Conservation (phyloP, 2,113 vertebrate genomes). For the Prionailurus bengalensis region DNA sequence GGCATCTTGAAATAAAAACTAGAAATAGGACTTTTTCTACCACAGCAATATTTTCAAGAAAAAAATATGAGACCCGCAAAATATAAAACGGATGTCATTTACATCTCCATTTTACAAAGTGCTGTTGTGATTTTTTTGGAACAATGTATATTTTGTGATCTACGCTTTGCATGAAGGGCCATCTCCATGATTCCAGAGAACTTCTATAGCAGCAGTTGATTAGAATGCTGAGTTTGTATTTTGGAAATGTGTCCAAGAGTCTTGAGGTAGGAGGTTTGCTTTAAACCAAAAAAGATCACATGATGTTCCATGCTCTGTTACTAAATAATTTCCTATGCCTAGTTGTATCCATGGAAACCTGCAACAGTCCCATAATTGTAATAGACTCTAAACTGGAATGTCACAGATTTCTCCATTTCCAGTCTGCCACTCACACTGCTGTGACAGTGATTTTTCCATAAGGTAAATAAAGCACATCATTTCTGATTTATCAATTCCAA, state of each 20-base stretch:
- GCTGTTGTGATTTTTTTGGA: slow-evolving; percentile 17
- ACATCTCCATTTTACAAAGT: background rate
- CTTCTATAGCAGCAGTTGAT: background rate
- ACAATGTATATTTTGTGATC: slow-evolving; percentile 66
- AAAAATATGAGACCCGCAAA: background rate
- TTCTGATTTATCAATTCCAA: background rate
- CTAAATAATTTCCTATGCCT: slow-evolving; percentile 42
- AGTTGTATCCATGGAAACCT: slow-evolving; percentile 64
- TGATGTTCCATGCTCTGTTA: slow-evolving; percentile 6
- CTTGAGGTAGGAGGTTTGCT: slow-evolving; percentile 36
- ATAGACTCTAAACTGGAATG: background rate
- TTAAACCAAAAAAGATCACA: slow-evolving; percentile 23
- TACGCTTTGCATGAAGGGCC: slow-evolving; percentile 52
- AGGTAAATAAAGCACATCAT: slow-evolving; percentile 39
- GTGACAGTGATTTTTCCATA: slow-evolving; percentile 50
- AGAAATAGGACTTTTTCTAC: slow-evolving; percentile 37
- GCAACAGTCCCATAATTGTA: background rate
- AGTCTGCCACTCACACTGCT: slow-evolving; percentile 55
- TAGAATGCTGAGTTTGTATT: slow-evolving; percentile 57
- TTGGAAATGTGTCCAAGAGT: slow-evolving; percentile 55
- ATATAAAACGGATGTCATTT: slow-evolving; percentile 48
- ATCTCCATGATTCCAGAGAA: slow-evolving; percentile 22
- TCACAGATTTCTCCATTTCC: slow-evolving; percentile 41
- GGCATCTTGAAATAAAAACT: background rate
- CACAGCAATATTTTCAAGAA: background rate